Conservation (phyloP, 2,113 vertebrate species). For the Phasianus colchicus region DNA sequence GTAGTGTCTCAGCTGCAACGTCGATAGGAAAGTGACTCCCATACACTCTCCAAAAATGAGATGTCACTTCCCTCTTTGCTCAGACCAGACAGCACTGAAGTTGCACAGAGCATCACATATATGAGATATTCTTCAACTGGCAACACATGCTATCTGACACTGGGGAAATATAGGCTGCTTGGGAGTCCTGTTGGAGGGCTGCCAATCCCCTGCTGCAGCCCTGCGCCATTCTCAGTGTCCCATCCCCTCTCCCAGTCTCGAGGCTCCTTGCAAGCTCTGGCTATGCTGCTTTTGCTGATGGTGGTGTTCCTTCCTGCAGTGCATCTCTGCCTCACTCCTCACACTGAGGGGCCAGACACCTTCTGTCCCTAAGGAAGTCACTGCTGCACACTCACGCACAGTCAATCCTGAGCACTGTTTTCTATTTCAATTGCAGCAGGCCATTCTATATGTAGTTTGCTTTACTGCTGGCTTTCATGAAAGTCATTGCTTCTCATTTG, state of each 20-base stretch:
- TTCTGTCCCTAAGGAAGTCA: background rate
- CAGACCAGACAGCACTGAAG: background rate
- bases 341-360: too few species aligned
- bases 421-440: background rate
- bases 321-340: background rate
- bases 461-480: background rate
- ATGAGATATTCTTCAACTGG: background rate
- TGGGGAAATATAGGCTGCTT: background rate
- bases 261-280: background rate
- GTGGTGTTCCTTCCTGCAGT: background rate
- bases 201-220: background rate
- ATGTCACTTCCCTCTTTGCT: background rate
- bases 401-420: background rate
- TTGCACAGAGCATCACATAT: background rate
- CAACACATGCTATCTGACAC: background rate
- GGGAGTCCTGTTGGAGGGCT: background rate
- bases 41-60: background rate
- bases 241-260: background rate
- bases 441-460: background rate
- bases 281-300: background rate
- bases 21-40: background rate
- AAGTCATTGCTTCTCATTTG: background rate
- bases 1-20: background rate
- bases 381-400: too few species aligned
- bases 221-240: background rate